Percentiles rank a stretch among this genome's conserved stretches.
phyloP scores from a whole-genome alignment of 2,113 vertebrate species.

The Urocolius indicus region DNA sequence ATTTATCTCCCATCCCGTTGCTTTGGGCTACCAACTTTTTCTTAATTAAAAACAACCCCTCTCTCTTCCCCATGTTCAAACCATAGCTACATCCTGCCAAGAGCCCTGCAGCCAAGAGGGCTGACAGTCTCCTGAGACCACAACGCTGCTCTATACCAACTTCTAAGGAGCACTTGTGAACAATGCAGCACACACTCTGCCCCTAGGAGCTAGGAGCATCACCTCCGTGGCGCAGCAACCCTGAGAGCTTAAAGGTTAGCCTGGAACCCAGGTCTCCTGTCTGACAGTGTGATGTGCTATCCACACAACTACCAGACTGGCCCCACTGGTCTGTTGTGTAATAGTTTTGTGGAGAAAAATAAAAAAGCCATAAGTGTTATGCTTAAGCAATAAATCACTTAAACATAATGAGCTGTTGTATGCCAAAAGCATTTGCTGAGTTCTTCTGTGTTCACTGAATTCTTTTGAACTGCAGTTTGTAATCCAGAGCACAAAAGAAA shows the following conservation, averaged over 20 bases:
- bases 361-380: slow-evolving; percentile 60
- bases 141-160: slow-evolving; percentile 77
- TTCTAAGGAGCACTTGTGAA: slow-evolving; percentile 77
- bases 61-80: slow-evolving; percentile 78
- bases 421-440: slow-evolving; percentile 15
- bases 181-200: slow-evolving; percentile 74
- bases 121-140: slow-evolving; percentile 78
- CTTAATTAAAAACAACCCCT: slow-evolving; percentile 76
- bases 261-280: slow-evolving; percentile 77
- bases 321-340: slow-evolving; percentile 68
- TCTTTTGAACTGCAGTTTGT: slow-evolving; percentile 65
- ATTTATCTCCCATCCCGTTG: slow-evolving; percentile 74
- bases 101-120: slow-evolving; percentile 77
- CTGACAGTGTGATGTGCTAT: slow-evolving; percentile 75
- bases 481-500: slow-evolving; percentile 57
- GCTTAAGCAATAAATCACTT: slow-evolving; percentile 74
- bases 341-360: slow-evolving; percentile 71
- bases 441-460: slow-evolving; percentile 65
- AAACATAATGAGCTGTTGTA: slow-evolving; percentile 68
- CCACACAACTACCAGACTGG: slow-evolving; percentile 68
- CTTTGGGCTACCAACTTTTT: slow-evolving; percentile 72
- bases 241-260: slow-evolving; percentile 77
- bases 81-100: slow-evolving; percentile 77
- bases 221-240: slow-evolving; percentile 74
- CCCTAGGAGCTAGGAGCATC: slow-evolving; percentile 79